A percentile compares a stretch with the other conserved stretches of the same genome.
These are phyloP conservation scores for Lophius piscatorius DNA, from an alignment of 2,113 vertebrate species.

Conservation along the genomic window DNA sequence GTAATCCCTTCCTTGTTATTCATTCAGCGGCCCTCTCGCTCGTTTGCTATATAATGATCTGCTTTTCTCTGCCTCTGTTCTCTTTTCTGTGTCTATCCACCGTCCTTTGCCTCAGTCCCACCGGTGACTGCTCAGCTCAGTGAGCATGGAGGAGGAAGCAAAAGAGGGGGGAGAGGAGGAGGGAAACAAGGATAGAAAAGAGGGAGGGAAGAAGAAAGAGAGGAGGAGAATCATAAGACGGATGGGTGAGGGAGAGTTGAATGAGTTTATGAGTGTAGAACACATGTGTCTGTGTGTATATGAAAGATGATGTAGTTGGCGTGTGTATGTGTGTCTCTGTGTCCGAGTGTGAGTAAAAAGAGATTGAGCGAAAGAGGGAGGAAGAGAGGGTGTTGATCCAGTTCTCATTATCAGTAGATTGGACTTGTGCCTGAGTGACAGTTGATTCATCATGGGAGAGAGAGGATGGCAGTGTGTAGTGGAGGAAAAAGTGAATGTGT, in stretches of 20 bases:
- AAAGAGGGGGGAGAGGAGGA: not conserved
- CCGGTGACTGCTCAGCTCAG: constrained; percentile 77
- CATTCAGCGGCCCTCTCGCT: constrained; percentile 69
- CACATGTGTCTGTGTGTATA: constrained; percentile 6
- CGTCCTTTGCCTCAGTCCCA: constrained; percentile 78
- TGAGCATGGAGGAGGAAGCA: constrained; percentile 50
- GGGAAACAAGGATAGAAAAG: constrained; percentile 1
- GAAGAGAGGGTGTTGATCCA: constrained; percentile 83
- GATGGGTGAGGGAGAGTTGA: constrained; percentile 66
- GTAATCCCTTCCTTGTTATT: constrained; percentile 77
- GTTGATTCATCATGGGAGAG: constrained; percentile 92
- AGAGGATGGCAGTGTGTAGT: constrained; percentile 78
- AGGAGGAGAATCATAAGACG: constrained; percentile 71
- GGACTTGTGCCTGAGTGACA: constrained; percentile 91
- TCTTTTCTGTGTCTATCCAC: constrained; percentile 62
- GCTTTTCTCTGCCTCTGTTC: constrained; percentile 60
- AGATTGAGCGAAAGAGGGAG: constrained; percentile 58
- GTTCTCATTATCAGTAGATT: constrained; percentile 96
- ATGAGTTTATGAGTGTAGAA: constrained; percentile 56
- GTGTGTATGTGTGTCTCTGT: constrained; percentile 20
- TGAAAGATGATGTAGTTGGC: constrained; percentile 44
- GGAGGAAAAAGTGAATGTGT: constrained; percentile 71
- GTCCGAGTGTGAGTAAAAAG: constrained; percentile 19
- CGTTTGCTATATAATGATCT: constrained; percentile 66
- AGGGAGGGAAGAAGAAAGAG: constrained; percentile 30